Percentiles rank a stretch among this genome's conserved stretches.
phyloP scores from a whole-genome alignment of 2,797 vertebrate species.

The Amblyraja radiata region DNA sequence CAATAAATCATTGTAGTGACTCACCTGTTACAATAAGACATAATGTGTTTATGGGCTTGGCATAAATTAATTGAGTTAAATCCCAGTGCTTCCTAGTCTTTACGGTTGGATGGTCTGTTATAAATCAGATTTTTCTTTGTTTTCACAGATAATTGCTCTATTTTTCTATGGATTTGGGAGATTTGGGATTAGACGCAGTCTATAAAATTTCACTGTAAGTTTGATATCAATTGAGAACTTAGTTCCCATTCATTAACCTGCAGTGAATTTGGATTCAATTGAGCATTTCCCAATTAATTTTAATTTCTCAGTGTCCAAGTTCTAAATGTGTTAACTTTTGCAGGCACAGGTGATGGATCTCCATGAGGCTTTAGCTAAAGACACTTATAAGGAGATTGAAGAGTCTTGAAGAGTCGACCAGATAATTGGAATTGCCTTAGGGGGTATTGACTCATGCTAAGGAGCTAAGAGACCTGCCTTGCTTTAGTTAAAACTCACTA shows the following conservation, averaged over 20 bases:
- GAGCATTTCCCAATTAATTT: not conserved
- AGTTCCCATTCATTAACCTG: not conserved
- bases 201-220: not conserved
- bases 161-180: not conserved
- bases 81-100: not conserved
- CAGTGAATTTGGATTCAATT: not conserved
- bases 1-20: not conserved
- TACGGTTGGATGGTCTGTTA: not conserved
- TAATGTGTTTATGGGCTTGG: not conserved
- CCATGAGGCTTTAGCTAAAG: not conserved
- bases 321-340: not conserved
- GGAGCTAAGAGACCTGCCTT: not conserved
- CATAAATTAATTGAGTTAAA: not conserved
- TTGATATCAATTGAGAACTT: not conserved
- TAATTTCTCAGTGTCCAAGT: not conserved
- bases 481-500: not conserved
- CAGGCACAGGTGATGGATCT: not conserved
- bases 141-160: not conserved
- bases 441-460: slow-evolving; percentile 2
- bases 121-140: not conserved
- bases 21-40: too few species aligned
- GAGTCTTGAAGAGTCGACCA: not conserved
- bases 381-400: not conserved
- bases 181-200: not conserved
- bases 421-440: slow-evolving; percentile 20